phyloP scores from a whole-genome alignment of 1,140 invertebrate species.

The Chelonus insularis region DNA sequence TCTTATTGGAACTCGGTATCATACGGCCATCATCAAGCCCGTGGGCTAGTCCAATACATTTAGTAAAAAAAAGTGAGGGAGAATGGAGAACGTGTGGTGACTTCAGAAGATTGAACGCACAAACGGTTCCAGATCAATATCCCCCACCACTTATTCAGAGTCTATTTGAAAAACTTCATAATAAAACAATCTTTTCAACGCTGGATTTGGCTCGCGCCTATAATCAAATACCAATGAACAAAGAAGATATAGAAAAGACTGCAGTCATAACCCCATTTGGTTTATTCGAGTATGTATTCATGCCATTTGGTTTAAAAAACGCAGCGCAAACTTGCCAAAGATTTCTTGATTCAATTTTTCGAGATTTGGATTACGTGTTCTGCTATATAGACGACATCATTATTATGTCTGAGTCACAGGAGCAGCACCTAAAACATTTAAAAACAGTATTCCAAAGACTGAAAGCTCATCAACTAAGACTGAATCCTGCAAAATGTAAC shows the following conservation, averaged over 20 bases:
- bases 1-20: conserved; percentile 36
- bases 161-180: conserved; percentile 39
- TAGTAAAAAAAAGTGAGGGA: conserved; percentile 44
- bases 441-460: background rate
- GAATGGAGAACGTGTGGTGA: conserved; percentile 44
- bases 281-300: conserved; percentile 36
- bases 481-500: no score
- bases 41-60: conserved; percentile 48
- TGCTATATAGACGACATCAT: conserved; percentile 5
- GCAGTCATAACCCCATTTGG: conserved; percentile 41
- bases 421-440: background rate
- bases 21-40: conserved; percentile 40
- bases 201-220: conserved; percentile 53
- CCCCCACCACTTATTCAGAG: conserved; percentile 42
- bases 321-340: conserved; percentile 36
- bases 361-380: background rate
- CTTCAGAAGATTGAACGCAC: conserved; percentile 45
- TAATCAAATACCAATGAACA: conserved; percentile 50
- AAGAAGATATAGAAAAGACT: conserved; percentile 44
- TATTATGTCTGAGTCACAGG: background rate
- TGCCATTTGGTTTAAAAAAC: conserved; percentile 47
- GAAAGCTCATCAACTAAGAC: no score
- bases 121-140: conserved; percentile 42
- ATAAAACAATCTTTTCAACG: conserved; percentile 41
- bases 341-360: conserved; percentile 29